phyloP scores from a whole-genome alignment of 2,888 invertebrate genomes.

The Acronicta alni region DNA sequence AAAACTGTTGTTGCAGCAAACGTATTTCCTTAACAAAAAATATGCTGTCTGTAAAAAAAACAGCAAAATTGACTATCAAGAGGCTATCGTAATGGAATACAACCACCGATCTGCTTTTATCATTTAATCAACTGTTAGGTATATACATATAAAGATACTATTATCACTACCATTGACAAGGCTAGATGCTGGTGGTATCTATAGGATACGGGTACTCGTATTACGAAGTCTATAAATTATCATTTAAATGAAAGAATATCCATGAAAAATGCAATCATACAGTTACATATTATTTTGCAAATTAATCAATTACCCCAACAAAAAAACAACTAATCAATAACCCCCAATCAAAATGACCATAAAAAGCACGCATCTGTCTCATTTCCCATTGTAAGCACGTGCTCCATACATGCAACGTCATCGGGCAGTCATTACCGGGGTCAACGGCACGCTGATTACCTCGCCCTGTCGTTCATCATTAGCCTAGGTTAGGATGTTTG shows the following conservation, averaged over 20 bases:
- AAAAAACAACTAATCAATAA: constrained; percentile 53
- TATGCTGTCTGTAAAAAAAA: too few species aligned
- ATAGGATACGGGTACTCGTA: too few species aligned
- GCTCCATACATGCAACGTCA: constrained; percentile 87
- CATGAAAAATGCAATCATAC: neutral
- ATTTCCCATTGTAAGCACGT: constrained; percentile 71
- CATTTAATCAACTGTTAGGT: too few species aligned
- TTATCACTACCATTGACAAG: too few species aligned
- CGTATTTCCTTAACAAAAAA: too few species aligned
- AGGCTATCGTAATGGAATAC: too few species aligned
- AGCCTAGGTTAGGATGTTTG: constrained; percentile 89
- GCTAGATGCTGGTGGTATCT: too few species aligned
- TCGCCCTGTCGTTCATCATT: constrained; percentile 88
- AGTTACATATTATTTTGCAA: neutral
- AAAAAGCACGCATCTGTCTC: constrained; percentile 69
- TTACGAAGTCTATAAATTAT: neutral
- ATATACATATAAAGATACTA: too few species aligned
- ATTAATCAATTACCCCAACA: constrained; percentile 5
- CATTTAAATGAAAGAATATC: neutral
- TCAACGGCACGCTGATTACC: constrained; percentile 87
- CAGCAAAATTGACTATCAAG: too few species aligned
- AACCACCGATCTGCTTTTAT: too few species aligned
- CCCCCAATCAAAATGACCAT: constrained; percentile 47
- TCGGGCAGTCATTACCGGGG: constrained; percentile 88
- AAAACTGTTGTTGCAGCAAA: too few species aligned